Conservation (phyloP, 2,888 invertebrate genomes). For the Yponomeuta cagnagella region DNA sequence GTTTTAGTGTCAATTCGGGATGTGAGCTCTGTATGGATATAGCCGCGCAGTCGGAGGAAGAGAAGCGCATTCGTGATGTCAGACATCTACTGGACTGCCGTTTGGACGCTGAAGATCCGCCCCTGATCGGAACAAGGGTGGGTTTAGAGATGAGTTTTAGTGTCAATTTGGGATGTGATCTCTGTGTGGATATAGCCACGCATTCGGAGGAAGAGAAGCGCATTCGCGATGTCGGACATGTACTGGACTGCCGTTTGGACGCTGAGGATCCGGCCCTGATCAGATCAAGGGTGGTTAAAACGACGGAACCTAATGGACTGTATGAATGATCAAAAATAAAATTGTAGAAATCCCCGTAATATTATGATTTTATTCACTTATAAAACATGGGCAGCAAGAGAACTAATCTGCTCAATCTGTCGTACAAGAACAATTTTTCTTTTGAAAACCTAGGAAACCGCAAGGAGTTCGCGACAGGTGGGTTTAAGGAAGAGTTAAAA, state of each 20-base stretch:
- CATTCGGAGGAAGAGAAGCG: conserved; percentile 63
- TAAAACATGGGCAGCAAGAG: too few relatives aligned
- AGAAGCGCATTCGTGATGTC: conserved; percentile 64
- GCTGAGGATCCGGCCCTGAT: conserved; percentile 55
- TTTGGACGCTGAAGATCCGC: conserved; percentile 55
- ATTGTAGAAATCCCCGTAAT: too few relatives aligned
- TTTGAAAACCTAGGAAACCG: too few relatives aligned
- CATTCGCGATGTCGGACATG: conserved; percentile 60
- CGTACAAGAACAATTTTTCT: too few relatives aligned
- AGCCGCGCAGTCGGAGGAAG: conserved; percentile 59
- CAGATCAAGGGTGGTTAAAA: conserved; percentile 15
- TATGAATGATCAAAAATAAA: too few relatives aligned
- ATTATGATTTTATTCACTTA: too few relatives aligned
- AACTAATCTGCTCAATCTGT: too few relatives aligned
- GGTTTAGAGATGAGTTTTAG: background rate
- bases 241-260: conserved; percentile 60
- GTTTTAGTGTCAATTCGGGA: too few relatives aligned
- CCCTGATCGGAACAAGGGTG: conserved; percentile 37
- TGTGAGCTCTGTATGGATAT: conserved; percentile 43
- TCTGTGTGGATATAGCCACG: conserved; percentile 41
- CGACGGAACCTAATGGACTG: too few relatives aligned
- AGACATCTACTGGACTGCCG: conserved; percentile 54
- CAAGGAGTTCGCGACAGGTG: too few relatives aligned
- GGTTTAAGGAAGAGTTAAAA: too few relatives aligned
- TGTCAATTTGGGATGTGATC: conserved; percentile 29